Conservation (phyloP, 2,888 invertebrate genomes). For the Diadegma fenestrale region DNA sequence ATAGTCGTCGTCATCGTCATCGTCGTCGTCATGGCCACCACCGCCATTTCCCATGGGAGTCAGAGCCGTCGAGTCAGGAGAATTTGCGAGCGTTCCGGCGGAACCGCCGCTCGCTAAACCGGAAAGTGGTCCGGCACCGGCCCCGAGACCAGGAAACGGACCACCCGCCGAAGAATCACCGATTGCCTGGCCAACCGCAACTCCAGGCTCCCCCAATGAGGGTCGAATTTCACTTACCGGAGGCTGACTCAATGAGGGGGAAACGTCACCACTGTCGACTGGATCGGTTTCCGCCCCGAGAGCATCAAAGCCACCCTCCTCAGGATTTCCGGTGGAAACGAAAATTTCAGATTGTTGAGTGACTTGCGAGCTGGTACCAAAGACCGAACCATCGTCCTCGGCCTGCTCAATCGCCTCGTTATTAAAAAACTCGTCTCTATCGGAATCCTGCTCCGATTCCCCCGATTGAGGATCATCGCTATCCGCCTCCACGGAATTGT, state of each 20-base stretch:
- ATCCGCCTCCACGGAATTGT: conserved; percentile 1
- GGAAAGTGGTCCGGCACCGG: conserved; percentile 41
- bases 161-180: conserved; percentile 58
- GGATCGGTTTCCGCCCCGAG: conserved; percentile 41
- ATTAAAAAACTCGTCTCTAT: conserved; percentile 49
- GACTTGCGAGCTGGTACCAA: conserved; percentile 56
- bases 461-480: conserved; percentile 24
- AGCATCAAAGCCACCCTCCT: conserved; percentile 51
- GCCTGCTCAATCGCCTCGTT: conserved; percentile 4
- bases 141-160: conserved; percentile 33
- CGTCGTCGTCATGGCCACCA: conserved; percentile 38
- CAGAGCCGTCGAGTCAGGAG: conserved; percentile 63
- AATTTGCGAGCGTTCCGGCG: conserved; percentile 36
- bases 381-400: conserved; percentile 18
- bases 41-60: conserved; percentile 10
- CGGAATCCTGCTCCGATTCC: conserved; percentile 23
- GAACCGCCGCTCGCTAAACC: conserved; percentile 20
- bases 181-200: conserved; percentile 61
- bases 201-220: conserved; percentile 23
- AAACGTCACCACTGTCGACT: conserved; percentile 2
- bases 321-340: conserved; percentile 53
- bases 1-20: conserved; percentile 85
- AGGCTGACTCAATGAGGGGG: conserved; percentile 23
- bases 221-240: conserved; percentile 16
- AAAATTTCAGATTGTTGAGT: conserved; percentile 57